Evolutionary conservation across 2,113 vertebrate genomes (phyloP).

Genomic region (Octodon degus): DNA sequence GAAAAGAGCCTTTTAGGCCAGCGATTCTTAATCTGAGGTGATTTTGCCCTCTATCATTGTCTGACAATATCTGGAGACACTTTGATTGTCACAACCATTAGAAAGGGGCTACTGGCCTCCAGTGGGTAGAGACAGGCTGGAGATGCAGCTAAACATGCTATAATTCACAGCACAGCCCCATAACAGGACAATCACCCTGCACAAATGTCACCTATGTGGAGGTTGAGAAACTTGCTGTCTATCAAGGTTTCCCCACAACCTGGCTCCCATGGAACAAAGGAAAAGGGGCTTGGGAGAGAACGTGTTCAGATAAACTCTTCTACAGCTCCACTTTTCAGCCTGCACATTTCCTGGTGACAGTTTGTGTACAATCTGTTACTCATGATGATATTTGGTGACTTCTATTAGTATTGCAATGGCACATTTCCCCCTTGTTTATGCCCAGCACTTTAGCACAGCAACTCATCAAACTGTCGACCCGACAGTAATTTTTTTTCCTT

Average conservation of each 20-base stretch:
- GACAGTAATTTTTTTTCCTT: not conserved
- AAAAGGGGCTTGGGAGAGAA: conserved; percentile 10
- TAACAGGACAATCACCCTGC: not conserved
- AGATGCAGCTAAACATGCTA: not conserved
- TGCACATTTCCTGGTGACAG: not conserved
- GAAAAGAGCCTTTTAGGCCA: not conserved
- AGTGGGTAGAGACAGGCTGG: not conserved
- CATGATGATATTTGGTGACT: not conserved
- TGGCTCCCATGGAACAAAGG: not conserved
- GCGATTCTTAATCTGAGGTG: not conserved
- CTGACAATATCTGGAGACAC: not conserved
- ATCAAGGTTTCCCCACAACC: not conserved
- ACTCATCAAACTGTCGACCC: not conserved
- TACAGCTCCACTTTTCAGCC: not conserved
- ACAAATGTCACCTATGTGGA: not conserved
- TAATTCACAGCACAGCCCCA: not conserved
- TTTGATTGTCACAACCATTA: not conserved
- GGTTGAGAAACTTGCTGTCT: not conserved
- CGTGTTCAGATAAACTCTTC: not conserved
- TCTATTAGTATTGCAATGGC: not conserved
- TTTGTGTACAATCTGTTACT: not conserved
- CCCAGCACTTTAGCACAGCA: conserved; percentile 5
- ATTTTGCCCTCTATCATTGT: not conserved
- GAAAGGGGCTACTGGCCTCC: not conserved
- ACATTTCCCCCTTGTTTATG: not conserved